phyloP scores from a whole-genome alignment of 2,113 vertebrate genomes.

The Zapus hudsonius region DNA sequence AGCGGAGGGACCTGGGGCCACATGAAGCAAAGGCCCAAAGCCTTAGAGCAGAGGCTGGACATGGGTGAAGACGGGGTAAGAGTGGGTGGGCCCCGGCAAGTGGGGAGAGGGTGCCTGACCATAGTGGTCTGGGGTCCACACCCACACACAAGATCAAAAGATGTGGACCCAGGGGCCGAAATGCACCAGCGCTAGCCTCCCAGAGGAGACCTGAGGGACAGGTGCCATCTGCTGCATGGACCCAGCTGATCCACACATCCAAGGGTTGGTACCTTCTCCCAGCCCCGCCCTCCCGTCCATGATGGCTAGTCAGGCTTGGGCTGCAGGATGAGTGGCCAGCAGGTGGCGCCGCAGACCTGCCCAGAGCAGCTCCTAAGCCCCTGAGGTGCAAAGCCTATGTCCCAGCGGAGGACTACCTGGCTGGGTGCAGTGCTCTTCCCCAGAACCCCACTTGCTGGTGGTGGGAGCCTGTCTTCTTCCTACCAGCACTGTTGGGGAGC shows the following conservation, averaged over 20 bases:
- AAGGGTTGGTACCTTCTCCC: background rate
- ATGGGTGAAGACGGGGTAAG: too few relatives aligned
- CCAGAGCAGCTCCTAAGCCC: too few relatives aligned
- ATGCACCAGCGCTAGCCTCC: background rate
- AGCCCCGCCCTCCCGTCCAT: background rate
- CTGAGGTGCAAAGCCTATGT: background rate
- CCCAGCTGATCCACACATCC: background rate
- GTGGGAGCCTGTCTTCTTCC: background rate
- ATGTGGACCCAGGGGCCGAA: background rate
- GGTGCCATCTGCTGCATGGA: background rate
- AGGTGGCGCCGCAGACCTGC: slow-evolving; percentile 34
- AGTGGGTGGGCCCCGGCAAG: background rate
- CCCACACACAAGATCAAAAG: too few relatives aligned
- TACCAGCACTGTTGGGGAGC: too few relatives aligned
- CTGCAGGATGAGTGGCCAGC: accelerated
- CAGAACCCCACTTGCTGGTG: too few relatives aligned
- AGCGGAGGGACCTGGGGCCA: too few relatives aligned
- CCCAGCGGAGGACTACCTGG: background rate
- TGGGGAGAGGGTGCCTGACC: background rate
- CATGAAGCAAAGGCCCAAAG: background rate
- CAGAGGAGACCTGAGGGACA: background rate
- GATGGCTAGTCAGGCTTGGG: accelerated
- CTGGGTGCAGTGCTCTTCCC: background rate
- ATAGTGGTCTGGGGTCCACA: background rate
- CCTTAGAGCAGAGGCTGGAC: accelerated